Conservation (phyloP, 1,140 invertebrate genomes). For the Eueides isabella region DNA sequence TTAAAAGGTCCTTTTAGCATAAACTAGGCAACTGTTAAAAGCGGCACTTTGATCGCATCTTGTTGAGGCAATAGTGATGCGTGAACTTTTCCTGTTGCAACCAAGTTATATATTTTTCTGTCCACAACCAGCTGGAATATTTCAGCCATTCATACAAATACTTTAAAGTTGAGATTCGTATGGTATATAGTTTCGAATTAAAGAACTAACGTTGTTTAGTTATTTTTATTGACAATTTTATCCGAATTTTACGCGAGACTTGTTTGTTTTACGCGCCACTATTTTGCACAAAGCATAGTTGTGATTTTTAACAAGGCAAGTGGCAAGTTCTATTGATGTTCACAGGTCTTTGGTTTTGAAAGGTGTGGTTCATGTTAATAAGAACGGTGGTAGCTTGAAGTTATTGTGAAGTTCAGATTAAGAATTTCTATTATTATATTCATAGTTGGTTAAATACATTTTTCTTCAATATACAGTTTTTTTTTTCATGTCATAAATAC, state of each 20-base stretch:
- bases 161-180: conserved; percentile 15
- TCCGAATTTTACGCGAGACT: conserved; percentile 68
- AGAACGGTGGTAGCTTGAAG: background rate
- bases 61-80: conserved; percentile 53
- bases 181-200: background rate
- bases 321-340: conserved; percentile 50
- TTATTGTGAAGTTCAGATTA: background rate
- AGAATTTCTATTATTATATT: background rate
- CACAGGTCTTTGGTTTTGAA: conserved; percentile 53
- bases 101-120: background rate
- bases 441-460: background rate
- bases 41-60: conserved; percentile 44
- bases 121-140: background rate
- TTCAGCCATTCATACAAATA: background rate
- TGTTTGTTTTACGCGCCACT: conserved; percentile 63
- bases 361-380: conserved; percentile 18
- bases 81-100: conserved; percentile 42
- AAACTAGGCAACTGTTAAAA: conserved; percentile 46
- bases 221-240: conserved; percentile 24
- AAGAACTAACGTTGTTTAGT: background rate
- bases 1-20: conserved; percentile 45
- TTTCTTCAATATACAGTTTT: background rate
- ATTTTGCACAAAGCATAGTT: conserved; percentile 54
- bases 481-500: no score
- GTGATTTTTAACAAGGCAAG: conserved; percentile 69